Evolutionary conservation across 92 coral and sea anemone species (phyloP), one percentile per base, ranked within the genome.

Genomic region (Epizoanthus fatuus): DNA sequence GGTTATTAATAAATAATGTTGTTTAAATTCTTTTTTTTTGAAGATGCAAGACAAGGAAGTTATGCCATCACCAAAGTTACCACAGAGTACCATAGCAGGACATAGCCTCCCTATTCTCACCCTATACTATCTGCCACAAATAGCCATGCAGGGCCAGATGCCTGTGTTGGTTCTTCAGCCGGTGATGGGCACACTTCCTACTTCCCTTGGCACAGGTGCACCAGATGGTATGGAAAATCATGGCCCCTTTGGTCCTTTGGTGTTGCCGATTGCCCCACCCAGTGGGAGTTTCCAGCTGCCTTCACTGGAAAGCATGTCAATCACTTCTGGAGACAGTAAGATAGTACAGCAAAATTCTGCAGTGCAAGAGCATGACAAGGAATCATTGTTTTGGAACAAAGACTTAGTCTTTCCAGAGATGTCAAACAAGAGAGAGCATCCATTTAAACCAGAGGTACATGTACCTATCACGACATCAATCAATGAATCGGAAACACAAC

Each of bases 151-250:
- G 15, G 92, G 81, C 37, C 65, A 77, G 56, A 29, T 78, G 42
- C 96, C 94, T 47, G 86, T 90, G 22, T 86, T 94, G 29, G 86
- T 94, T 25, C 83, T 94, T 25, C 93, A 82, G 54, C 98, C 98
- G 9, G 91, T 92, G n/a, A 60, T 81, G 66, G 72, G 77, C n/a
- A 65, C 53, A 4, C 45, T 65, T 11, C 76, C 78, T 11, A 32
- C 56, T 3, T 12, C 49, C 16, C 20, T 15, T 5, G 38, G 62
- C 79, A 66, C 38, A 6, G 25, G 71, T 15, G 12, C 5, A 35
- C 80, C 90, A 9, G 58, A 38, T 15, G 37, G 47, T 17, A 52
- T 57, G 22, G 72, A 73, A 17, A 53, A 49, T 25, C 29, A 45
- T 17, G 74, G 58, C 14, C 64, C 89, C 1, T 74, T 69, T 45